Conservation (phyloP, 2,113 vertebrate species). For the Chitala chitala region DNA sequence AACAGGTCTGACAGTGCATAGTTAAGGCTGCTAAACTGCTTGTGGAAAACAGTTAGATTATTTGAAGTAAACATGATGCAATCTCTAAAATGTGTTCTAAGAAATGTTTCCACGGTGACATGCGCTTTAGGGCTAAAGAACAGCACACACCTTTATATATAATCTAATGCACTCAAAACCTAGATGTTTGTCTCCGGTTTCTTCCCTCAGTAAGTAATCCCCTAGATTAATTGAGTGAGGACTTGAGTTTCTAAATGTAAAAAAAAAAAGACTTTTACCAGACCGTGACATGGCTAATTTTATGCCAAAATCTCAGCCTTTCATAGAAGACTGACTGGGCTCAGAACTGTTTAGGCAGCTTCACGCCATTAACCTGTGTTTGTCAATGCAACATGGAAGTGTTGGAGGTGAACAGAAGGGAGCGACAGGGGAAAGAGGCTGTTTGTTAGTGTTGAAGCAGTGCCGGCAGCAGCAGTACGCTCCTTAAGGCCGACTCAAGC, state of each 20-base stretch:
- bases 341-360: constrained; percentile 34
- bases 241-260: constrained; percentile 22
- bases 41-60: constrained; percentile 10
- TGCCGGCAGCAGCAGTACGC: not conserved
- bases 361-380: constrained; percentile 33
- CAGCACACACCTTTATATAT: not conserved
- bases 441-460: constrained; percentile 17
- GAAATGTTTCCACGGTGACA: not conserved
- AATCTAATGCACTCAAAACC: not conserved
- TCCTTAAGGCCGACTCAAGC: constrained; percentile 35
- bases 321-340: constrained; percentile 29
- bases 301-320: constrained; percentile 28
- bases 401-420: not conserved
- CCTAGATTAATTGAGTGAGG: constrained; percentile 20
- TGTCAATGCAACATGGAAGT: constrained; percentile 30
- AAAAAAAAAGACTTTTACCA: constrained; percentile 24
- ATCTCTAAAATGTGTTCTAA: not conserved
- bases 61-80: constrained; percentile 8
- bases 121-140: not conserved
- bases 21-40: no score
- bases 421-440: not conserved
- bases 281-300: constrained; percentile 31
- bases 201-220: no score
- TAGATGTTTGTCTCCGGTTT: not conserved
- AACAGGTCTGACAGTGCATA: no score